phyloP scores from a whole-genome alignment of 92 coral and sea anemone genomes.

The Umimayanthus chanpuru region DNA sequence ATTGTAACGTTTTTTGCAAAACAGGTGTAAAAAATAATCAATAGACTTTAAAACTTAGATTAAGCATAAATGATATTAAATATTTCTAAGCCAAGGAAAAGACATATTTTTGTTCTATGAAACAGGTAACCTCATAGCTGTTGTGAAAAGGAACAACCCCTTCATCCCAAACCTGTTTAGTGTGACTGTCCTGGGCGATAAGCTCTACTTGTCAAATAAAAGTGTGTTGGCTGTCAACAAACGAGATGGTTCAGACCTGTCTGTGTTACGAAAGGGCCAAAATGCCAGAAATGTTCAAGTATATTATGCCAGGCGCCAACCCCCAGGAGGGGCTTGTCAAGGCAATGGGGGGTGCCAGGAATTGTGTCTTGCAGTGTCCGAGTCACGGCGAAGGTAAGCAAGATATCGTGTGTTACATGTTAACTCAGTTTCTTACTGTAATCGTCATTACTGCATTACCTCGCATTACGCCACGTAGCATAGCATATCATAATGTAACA shows the following conservation, averaged over 20 bases:
- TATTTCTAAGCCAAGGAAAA: neutral
- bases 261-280: neutral
- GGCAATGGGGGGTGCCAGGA: conserved; percentile 82
- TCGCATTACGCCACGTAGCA: too few species aligned
- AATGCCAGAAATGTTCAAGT: conserved; percentile 66
- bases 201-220: conserved; percentile 19
- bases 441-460: too few species aligned
- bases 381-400: conserved; percentile 63
- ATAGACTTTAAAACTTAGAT: too few species aligned
- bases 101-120: neutral
- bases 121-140: conserved; percentile 14
- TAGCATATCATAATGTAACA: too few species aligned
- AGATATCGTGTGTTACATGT: neutral
- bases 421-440: neutral
- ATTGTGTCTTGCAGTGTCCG: conserved; percentile 77
- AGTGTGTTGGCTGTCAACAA: conserved; percentile 58
- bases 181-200: conserved; percentile 10
- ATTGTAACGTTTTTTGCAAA: too few species aligned
- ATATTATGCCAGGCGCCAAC: conserved; percentile 76
- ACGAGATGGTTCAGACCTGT: conserved; percentile 50
- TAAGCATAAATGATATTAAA: neutral
- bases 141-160: neutral
- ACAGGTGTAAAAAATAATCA: too few species aligned
- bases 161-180: neutral
- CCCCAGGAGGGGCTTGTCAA: conserved; percentile 72